A percentile compares a stretch with the other conserved stretches of the same genome.
phyloP scores from a whole-genome alignment of 2,888 invertebrate genomes.

The Lycophotia porphyrea region DNA sequence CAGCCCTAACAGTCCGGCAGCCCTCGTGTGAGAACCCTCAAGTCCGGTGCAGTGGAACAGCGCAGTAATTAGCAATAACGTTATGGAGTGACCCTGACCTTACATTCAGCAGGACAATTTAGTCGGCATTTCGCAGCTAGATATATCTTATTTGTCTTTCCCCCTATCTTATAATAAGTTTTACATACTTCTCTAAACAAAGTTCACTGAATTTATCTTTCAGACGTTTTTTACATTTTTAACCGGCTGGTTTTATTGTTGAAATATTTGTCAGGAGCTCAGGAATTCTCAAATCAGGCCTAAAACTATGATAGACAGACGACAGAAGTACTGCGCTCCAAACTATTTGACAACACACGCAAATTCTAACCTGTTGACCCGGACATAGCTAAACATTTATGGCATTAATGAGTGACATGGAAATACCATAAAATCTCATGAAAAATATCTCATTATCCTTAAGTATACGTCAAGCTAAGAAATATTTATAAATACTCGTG shows the following conservation, averaged over 20 bases:
- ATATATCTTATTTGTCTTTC: conserved; percentile 29
- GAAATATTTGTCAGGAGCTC: background rate
- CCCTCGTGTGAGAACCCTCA: conserved; percentile 48
- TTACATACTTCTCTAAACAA: conserved; percentile 4
- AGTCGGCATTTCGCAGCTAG: conserved; percentile 29
- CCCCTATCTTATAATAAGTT: conserved; percentile 8
- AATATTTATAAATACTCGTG: conserved; percentile 3
- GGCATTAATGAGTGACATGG: conserved; percentile 51
- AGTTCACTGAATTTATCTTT: conserved; percentile 35
- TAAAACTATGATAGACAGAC: conserved; percentile 15
- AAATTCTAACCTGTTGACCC: conserved; percentile 45
- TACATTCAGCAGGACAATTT: conserved; percentile 54
- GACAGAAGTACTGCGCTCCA: conserved; percentile 14
- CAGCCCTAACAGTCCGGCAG: too few species aligned
- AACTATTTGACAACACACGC: conserved; percentile 27
- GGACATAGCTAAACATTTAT: conserved; percentile 39
- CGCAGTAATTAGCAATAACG: conserved; percentile 60
- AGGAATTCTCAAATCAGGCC: conserved; percentile 5
- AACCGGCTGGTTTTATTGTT: background rate
- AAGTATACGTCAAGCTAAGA: conserved; percentile 5
- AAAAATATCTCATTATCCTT: conserved; percentile 34
- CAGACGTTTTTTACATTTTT: background rate
- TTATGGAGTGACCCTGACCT: conserved; percentile 61
- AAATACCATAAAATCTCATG: conserved; percentile 47
- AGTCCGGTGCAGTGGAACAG: conserved; percentile 44